Percentiles rank a stretch among this genome's conserved stretches.
Evolutionary conservation across 2,797 vertebrate species (phyloP).

Genomic region (Lepus oiostolus): DNA sequence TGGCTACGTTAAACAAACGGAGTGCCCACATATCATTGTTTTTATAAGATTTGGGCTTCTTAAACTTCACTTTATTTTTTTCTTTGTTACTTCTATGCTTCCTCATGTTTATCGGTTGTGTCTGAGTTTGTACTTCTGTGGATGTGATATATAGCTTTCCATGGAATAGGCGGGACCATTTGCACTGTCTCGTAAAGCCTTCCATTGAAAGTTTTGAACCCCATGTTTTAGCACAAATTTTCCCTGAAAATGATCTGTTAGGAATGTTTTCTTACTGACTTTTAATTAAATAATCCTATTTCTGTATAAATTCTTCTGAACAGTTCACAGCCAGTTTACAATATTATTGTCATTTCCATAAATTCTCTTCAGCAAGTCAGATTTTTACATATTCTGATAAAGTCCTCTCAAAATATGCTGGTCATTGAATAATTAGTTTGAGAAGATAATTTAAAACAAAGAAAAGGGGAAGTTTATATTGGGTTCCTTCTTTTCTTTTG

Average conservation of each 20-base stretch:
- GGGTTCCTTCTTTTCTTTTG: slow-evolving; percentile 33
- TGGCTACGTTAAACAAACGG: slow-evolving; percentile 14
- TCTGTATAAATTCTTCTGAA: neutral
- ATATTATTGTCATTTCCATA: slow-evolving; percentile 1
- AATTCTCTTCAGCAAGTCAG: slow-evolving; percentile 33
- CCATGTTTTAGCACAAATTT: slow-evolving; percentile 48
- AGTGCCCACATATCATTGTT: slow-evolving; percentile 24
- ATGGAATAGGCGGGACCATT: slow-evolving; percentile 3
- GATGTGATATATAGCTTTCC: neutral
- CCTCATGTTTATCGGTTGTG: slow-evolving; percentile 26
- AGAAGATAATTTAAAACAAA: slow-evolving; percentile 49
- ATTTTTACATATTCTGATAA: slow-evolving; percentile 47
- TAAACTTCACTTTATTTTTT: slow-evolving; percentile 54
- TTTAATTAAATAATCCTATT: slow-evolving; percentile 17
- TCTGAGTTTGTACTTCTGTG: slow-evolving; percentile 57
- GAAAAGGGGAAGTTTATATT: slow-evolving; percentile 17
- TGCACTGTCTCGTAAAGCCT: slow-evolving; percentile 43
- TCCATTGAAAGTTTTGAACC: slow-evolving; percentile 41
- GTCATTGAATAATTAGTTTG: slow-evolving; percentile 56
- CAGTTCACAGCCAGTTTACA: slow-evolving; percentile 20
- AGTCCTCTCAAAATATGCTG: slow-evolving; percentile 34
- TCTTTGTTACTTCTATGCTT: slow-evolving; percentile 3
- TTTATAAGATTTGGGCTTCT: slow-evolving; percentile 21
- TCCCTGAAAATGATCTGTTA: neutral
- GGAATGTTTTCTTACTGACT: neutral